Base-by-base conservation (phyloP, 1,140 invertebrate genomes). In the Drosophila ambigua region DNA sequence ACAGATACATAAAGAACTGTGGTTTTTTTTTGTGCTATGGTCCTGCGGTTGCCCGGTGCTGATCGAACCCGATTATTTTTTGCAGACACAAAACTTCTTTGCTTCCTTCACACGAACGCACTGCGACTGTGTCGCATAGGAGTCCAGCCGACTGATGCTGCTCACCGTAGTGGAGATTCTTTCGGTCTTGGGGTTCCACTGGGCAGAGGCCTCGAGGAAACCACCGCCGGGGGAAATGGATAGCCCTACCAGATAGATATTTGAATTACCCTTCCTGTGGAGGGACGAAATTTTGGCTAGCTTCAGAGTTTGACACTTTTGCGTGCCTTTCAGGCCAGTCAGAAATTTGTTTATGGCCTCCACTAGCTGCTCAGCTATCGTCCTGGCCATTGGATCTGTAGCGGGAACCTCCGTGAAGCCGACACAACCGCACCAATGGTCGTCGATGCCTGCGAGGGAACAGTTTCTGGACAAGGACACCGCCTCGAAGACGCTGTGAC, bases 391-490 rank as follows among this genome's bases (percentile, higher is more conserved):
- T 9, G 92, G 75, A 39, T 87, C 72, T 46, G 92, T 83, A 2
- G 85, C 77, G 0, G 91, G 76, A 11, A 93, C 53, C 0, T 92
- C 65, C n/a, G 89, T 79, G 57, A 93, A 93, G 0, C 92, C 88
- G 2, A 92, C 92, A 61, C 97, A 98, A 13, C 94, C 94, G 79
- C 96, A 98, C 95, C 96, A 98, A 79, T 96, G 95, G 24, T 95
- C 93, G 0, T 93, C 91, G 2, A 98, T 94, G 0, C 94, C 94
- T 0, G 95, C 95, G 55, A 95, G 94, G 3, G 87, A 79, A 87
- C 97, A 98, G 2, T 94, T 95, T 26, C 97, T 92, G 24, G 94
- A 92, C 8, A 85, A 90, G 0, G 94, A 93, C 1, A 96, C 93
- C 50, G 94, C 92, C 8, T 92, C 83, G 59, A 97, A 95, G 7